phyloP scores from a whole-genome alignment of 1,140 invertebrate species.

The Bombus ignitus region DNA sequence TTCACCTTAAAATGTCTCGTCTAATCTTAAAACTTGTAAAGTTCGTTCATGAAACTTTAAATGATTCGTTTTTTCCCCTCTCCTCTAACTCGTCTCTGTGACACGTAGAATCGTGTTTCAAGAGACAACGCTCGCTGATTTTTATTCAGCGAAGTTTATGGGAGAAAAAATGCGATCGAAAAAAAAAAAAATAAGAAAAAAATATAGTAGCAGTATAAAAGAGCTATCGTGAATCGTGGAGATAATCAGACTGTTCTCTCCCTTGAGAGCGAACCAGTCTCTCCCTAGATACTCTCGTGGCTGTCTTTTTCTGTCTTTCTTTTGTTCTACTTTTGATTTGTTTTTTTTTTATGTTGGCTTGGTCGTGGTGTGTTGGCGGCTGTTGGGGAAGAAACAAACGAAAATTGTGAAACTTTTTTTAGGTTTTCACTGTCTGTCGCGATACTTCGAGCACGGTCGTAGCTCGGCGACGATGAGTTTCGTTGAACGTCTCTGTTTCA shows the following conservation, averaged over 20 bases:
- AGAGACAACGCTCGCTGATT: conserved; percentile 10
- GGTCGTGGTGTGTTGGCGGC: conserved; percentile 69
- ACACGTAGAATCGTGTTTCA: not conserved
- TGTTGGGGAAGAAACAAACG: conserved; percentile 61
- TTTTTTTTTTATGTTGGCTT: conserved; percentile 61
- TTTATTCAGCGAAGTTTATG: conserved; percentile 1
- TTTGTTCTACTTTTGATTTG: conserved; percentile 13
- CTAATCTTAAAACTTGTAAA: not conserved
- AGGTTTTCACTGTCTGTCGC: conserved; percentile 30
- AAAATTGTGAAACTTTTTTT: conserved; percentile 53
- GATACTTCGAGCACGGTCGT: conserved; percentile 19
- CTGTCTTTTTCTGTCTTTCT: conserved; percentile 50
- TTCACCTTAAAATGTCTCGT: no score
- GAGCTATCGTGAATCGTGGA: conserved; percentile 1
- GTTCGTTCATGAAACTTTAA: not conserved
- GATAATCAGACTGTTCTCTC: conserved; percentile 18
- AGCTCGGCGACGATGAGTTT: not conserved
- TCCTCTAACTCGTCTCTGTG: not conserved
- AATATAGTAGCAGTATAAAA: conserved; percentile 5
- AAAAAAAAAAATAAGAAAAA: conserved; percentile 26
- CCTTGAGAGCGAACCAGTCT: not conserved
- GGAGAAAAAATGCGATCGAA: conserved; percentile 20
- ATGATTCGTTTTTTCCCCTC: not conserved
- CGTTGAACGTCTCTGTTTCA: conserved; percentile 33
- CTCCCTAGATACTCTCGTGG: conserved; percentile 40